Conservation (phyloP, 2,113 vertebrate species). For the Platysternon megacephalum region DNA sequence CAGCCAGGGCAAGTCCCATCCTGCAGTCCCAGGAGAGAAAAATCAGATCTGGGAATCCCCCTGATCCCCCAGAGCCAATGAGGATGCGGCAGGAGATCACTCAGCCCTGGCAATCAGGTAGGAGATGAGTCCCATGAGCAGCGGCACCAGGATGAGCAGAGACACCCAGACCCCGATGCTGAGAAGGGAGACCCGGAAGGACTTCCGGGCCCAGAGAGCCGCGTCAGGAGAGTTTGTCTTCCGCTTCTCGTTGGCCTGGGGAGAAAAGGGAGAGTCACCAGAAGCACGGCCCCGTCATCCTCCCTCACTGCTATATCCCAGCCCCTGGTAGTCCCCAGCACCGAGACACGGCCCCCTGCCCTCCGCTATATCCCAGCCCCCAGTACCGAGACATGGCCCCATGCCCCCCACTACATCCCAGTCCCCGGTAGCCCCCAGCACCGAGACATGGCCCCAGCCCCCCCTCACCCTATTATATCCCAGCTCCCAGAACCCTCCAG, state of each 20-base stretch:
- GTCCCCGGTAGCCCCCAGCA: not conserved
- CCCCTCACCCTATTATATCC: not conserved
- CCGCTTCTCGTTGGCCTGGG: constrained; percentile 74
- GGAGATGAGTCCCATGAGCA: constrained; percentile 77
- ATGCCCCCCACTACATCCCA: no score
- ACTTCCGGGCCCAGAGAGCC: constrained; percentile 51
- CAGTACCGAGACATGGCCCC: no score
- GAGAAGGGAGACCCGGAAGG: constrained; percentile 65
- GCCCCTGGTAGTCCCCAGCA: not conserved
- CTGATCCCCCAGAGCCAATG: not conserved
- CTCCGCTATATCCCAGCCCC: not conserved
- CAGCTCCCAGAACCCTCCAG: not conserved
- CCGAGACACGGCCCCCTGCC: no score
- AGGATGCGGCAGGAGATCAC: constrained; percentile 48
- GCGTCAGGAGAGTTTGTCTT: constrained; percentile 42
- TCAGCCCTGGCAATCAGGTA: constrained; percentile 81
- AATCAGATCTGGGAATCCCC: not conserved
- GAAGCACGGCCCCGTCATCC: not conserved
- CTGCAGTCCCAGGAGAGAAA: not conserved
- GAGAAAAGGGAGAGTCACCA: constrained; percentile 19
- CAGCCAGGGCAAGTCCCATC: not conserved
- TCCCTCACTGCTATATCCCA: not conserved
- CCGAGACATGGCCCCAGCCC: not conserved
- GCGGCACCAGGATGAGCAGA: constrained; percentile 58
- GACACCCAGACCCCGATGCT: constrained; percentile 76